These are phyloP conservation scores for Eulemur coronatus DNA, from an alignment of 2,797 vertebrate species.

Conservation along the genomic window DNA sequence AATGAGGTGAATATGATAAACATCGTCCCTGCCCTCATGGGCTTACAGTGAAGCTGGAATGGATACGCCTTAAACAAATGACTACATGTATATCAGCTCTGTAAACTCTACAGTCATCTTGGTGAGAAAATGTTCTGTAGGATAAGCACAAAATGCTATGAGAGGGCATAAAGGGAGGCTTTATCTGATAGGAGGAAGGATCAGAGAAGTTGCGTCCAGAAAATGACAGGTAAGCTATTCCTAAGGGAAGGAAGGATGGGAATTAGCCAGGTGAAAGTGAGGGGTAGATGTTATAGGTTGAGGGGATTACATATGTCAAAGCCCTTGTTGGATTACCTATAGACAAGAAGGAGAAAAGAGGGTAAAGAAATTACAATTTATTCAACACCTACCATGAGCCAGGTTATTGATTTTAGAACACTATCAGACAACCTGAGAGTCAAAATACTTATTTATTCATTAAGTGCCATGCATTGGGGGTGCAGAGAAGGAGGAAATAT, in stretches of 20 bases:
- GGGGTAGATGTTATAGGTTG: not conserved
- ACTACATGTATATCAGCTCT: not conserved
- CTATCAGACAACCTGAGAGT: not conserved
- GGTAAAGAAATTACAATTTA: not conserved
- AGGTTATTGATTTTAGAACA: not conserved
- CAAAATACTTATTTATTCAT: not conserved
- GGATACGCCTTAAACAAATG: not conserved
- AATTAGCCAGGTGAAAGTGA: not conserved
- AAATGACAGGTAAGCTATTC: not conserved
- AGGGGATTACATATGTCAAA: not conserved
- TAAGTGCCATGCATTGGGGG: not conserved
- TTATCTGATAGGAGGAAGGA: not conserved
- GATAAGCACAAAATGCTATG: not conserved
- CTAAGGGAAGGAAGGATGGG: not conserved
- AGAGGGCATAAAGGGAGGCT: not conserved
- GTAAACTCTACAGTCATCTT: not conserved
- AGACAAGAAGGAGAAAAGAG: not conserved
- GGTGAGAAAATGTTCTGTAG: not conserved
- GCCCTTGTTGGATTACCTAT: not conserved
- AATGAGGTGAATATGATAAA: not conserved
- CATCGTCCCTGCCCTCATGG: not conserved
- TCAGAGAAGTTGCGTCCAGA: not conserved
- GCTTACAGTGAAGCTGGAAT: not conserved
- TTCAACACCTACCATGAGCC: not conserved
- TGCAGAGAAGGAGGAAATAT: not conserved